Evolutionary conservation across 2,797 vertebrate species (phyloP).

Genomic region (Clarias fuscus): DNA sequence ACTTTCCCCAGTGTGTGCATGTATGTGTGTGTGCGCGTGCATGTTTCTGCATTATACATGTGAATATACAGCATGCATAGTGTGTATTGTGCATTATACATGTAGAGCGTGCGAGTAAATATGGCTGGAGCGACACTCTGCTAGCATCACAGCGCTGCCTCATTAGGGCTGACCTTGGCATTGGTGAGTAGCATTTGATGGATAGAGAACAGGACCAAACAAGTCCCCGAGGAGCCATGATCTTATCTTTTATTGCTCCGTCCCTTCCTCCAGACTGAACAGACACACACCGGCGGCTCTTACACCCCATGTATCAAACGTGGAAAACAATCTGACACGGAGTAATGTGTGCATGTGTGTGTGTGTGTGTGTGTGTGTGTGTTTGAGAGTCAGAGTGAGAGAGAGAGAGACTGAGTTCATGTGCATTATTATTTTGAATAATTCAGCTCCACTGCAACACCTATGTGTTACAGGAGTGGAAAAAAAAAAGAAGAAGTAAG

Average conservation of each 20-base stretch:
- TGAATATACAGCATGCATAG: conserved; percentile 20
- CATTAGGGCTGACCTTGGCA: conserved; percentile 85
- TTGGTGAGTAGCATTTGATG: conserved; percentile 75
- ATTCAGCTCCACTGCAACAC: conserved; percentile 59
- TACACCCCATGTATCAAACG: conserved; percentile 60
- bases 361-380: conserved; percentile 21
- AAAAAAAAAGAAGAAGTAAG: conserved; percentile 27
- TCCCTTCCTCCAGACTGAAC: conserved; percentile 64
- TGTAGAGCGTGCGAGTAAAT: conserved; percentile 50
- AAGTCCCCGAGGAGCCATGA: conserved; percentile 71
- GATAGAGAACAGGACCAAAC: conserved; percentile 75
- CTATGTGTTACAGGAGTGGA: conserved; percentile 36
- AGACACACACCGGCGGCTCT: conserved; percentile 49
- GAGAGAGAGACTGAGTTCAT: conserved; percentile 36
- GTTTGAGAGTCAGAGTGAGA: neutral
- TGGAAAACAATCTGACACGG: conserved; percentile 77
- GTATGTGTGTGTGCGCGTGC: neutral
- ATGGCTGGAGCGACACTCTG: conserved; percentile 57
- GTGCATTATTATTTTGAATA: conserved; percentile 59
- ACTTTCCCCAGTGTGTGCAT: neutral
- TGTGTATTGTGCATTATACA: conserved; percentile 36
- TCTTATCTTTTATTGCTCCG: conserved; percentile 80
- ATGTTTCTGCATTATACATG: conserved; percentile 10
- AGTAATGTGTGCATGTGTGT: conserved; percentile 38
- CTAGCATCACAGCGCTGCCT: conserved; percentile 68